Conservation (phyloP, 2,797 vertebrate genomes). For the Melanotaenia parkinsoni region DNA sequence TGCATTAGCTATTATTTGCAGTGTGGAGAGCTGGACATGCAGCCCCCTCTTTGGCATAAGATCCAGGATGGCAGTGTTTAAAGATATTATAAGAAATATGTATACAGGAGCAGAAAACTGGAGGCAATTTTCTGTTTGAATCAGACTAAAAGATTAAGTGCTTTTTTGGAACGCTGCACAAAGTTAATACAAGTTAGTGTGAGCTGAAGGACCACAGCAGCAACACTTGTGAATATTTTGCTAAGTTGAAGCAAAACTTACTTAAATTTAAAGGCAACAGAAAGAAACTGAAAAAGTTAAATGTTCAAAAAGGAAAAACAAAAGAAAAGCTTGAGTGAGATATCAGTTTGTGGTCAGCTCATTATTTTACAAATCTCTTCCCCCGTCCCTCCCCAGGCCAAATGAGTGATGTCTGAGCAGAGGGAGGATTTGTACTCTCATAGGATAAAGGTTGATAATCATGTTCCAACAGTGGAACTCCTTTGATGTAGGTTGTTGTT, state of each 20-base stretch:
- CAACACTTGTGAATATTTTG: neutral
- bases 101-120: neutral
- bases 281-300: constrained; percentile 8
- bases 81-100: neutral
- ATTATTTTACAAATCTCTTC: constrained; percentile 45
- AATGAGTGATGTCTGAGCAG: constrained; percentile 56
- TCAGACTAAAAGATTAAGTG: neutral
- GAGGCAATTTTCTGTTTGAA: neutral
- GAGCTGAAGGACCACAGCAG: neutral
- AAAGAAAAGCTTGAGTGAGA: constrained; percentile 39
- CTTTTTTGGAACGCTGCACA: neutral
- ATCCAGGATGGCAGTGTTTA: neutral
- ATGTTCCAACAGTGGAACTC: constrained; percentile 60
- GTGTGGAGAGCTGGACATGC: neutral
- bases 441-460: constrained; percentile 68
- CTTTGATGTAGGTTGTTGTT: constrained; percentile 80
- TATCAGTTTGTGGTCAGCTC: constrained; percentile 49
- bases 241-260: neutral
- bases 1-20: neutral
- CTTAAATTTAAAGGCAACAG: constrained; percentile 6
- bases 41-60: neutral
- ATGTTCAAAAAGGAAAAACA: constrained; percentile 12
- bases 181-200: neutral
- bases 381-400: constrained; percentile 41
- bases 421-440: constrained; percentile 60